A percentile compares a stretch with the other conserved stretches of the same genome.
Evolutionary conservation across 2,888 invertebrate genomes (phyloP).

Genomic region (Hydroisotoma schaefferi): DNA sequence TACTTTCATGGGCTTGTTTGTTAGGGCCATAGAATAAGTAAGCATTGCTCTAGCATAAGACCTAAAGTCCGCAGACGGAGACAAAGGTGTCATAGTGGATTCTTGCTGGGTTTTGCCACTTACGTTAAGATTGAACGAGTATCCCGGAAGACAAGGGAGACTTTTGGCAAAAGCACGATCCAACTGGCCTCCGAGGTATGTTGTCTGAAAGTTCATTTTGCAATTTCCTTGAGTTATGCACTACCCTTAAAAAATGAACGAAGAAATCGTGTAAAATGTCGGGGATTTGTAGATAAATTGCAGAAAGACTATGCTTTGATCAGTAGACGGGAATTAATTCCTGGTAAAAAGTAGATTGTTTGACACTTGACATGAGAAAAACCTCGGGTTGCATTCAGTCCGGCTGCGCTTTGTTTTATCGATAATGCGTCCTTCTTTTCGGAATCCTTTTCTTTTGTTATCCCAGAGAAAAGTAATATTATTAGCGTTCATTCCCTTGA

Average conservation of each 20-base stretch:
- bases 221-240: neutral
- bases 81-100: no score
- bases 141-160: slow-evolving; percentile 71
- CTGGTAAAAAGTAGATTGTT: no score
- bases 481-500: no score
- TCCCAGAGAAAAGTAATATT: no score
- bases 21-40: neutral
- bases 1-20: slow-evolving; percentile 5
- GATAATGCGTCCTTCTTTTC: no score
- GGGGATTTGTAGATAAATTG: neutral
- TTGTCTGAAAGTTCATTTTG: slow-evolving; percentile 32
- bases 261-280: neutral
- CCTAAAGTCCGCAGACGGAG: neutral
- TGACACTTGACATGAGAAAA: no score
- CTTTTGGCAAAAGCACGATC: slow-evolving; percentile 41
- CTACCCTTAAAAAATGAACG: neutral
- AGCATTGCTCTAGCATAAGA: neutral
- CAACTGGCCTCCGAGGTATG: slow-evolving; percentile 32
- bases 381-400: no score
- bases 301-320: no score
- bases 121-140: slow-evolving; percentile 65
- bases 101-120: no score
- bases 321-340: no score
- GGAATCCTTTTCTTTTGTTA: no score
- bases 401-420: no score